These are phyloP conservation scores for Danio jaintianensis DNA, from an alignment of 2,797 vertebrate species.

Conservation along the genomic window DNA sequence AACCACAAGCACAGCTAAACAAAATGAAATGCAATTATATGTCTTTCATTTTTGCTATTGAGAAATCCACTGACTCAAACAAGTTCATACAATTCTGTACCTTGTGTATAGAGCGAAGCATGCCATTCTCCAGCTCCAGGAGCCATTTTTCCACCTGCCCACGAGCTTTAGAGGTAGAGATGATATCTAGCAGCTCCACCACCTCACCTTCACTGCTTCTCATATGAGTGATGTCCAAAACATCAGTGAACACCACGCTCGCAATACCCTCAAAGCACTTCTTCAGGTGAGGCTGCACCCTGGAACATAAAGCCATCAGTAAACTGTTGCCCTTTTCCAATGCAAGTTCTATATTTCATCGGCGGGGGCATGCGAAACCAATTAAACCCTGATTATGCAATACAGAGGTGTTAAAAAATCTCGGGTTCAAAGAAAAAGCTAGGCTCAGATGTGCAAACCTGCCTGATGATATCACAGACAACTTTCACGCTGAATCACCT, in stretches of 20 bases:
- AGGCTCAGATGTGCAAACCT: not conserved
- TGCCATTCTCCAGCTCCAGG: slow-evolving; percentile 83
- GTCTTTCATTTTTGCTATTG: not conserved
- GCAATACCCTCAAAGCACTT: slow-evolving; percentile 88
- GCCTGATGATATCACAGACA: not conserved
- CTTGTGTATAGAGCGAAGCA: slow-evolving; percentile 88
- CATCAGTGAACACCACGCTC: slow-evolving; percentile 86
- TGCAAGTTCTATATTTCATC: not conserved
- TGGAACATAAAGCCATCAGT: slow-evolving; percentile 59
- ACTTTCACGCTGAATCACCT: not conserved
- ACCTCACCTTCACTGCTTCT: slow-evolving; percentile 89
- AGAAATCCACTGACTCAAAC: not conserved
- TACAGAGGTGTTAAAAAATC: not conserved
- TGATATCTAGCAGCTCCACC: slow-evolving; percentile 82
- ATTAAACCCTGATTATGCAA: not conserved
- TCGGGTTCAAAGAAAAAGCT: not conserved
- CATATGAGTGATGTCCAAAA: slow-evolving; percentile 90
- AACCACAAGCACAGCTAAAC: slow-evolving; percentile 4
- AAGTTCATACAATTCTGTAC: slow-evolving; percentile 63
- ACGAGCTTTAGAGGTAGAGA: slow-evolving; percentile 87
- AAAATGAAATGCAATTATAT: not conserved
- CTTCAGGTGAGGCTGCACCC: slow-evolving; percentile 86
- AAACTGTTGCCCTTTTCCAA: not conserved
- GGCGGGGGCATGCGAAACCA: slow-evolving; percentile 4
- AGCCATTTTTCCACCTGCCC: slow-evolving; percentile 94